Base-by-base conservation (phyloP, 2,888 invertebrate genomes). In the Yponomeuta plumbellus region DNA sequence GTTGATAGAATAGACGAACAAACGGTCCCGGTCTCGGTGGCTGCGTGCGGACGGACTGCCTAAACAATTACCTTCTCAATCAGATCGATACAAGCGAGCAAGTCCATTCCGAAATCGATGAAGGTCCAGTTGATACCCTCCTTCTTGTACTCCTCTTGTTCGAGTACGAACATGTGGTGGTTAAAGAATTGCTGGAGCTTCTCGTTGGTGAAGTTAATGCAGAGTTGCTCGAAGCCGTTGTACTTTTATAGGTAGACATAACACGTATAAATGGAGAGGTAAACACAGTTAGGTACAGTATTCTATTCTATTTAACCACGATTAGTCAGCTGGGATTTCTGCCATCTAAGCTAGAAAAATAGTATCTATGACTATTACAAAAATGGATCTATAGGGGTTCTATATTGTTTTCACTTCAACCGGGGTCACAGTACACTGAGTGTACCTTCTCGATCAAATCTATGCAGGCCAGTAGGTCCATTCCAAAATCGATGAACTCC, bases 401-500 rank as follows among this genome's bases (percentile, higher is more conserved):
- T 58, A 58, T 44, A 22, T 21, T 20, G 57, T 56, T 34, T 73
- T 68, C 69, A 59, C 72, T 73, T 69, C 70, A 71, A 66, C 58
- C 21, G 65, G 65, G 65, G 56, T n/a, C 26, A 26, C 72, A 70
- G 74, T 72, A 75, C 80, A 81, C 81, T 81, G 81, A 78, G 84
- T 91, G 84, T 94, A 97, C 97, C 97, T 98, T 98, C 94, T 98
- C 98, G 88, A 98, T 98, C 79, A 99, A 94, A 89, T 99, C 99
- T 92, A 99, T 99, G 94, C 98, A 99, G 92, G 98, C 97, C 84
- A 97, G 94, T 91, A 99, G 94, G 92, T 99, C 99, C 97, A 99
- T 98, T 92, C 99, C 99, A 91, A 99, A 99, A 93, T 99, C 99
- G 93, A 99, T 99, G 93, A 99, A 99, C 86, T 95, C 95, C 99